Percentiles rank a stretch among this genome's conserved stretches.
These are phyloP conservation scores for Halocynthia roretzi DNA, from an alignment of 23 tunicate species.

Conservation along the genomic window DNA sequence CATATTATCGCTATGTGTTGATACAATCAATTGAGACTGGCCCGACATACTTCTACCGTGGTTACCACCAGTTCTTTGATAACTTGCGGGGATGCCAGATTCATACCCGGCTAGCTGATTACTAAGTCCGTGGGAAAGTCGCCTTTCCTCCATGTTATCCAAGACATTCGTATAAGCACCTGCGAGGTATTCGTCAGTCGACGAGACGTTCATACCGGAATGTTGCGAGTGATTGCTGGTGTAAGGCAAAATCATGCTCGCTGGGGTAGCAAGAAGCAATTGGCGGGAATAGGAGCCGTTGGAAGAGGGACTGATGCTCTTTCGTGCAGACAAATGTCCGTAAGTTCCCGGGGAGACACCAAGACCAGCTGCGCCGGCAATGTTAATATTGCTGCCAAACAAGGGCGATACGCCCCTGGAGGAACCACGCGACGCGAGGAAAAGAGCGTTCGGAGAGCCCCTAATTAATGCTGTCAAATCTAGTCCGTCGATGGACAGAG, in stretches of 20 bases:
- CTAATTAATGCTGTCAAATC: constrained; percentile 68
- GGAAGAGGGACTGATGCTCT: constrained; percentile 40
- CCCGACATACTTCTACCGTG: not conserved
- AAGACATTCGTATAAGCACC: constrained; percentile 10
- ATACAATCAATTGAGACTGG: constrained; percentile 21
- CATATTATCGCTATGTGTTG: constrained; percentile 21
- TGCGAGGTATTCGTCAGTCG: constrained; percentile 15
- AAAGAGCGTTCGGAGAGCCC: constrained; percentile 60
- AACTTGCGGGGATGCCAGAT: not conserved
- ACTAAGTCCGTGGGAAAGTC: not conserved
- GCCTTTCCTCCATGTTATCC: not conserved
- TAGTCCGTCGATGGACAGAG: constrained; percentile 77
- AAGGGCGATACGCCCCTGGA: constrained; percentile 37
- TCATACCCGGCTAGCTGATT: not conserved
- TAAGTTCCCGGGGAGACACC: constrained; percentile 34
- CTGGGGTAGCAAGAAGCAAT: constrained; percentile 65
- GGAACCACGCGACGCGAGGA: constrained; percentile 33
- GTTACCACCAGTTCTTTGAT: not conserved
- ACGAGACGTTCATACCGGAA: not conserved
- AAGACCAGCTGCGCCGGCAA: not conserved
- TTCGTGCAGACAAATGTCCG: constrained; percentile 61
- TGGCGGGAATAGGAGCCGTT: constrained; percentile 50
- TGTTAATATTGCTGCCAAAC: not conserved
- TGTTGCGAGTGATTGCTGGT: constrained; percentile 22
- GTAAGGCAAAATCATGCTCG: constrained; percentile 28